A percentile compares a stretch with the other conserved stretches of the same genome.
Conservation (phyloP, 2,888 invertebrate species). For the Cryptocheilus praepositus region DNA sequence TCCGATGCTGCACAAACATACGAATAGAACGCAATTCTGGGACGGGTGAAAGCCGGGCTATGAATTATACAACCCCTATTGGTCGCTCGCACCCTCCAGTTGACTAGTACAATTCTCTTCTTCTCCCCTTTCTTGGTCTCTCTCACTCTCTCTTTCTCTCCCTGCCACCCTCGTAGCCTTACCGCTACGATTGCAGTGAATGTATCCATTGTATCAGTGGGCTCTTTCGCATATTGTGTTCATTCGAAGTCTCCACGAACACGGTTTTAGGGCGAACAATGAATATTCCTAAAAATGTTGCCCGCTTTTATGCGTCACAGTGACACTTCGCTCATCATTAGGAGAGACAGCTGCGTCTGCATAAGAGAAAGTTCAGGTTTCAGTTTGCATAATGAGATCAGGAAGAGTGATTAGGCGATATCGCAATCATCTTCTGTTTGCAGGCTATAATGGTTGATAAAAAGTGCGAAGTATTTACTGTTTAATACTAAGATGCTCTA, state of each 20-base stretch:
- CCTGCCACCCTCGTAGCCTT: neutral
- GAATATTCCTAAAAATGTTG: no score
- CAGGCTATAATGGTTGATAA: no score
- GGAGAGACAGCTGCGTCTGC: constrained; percentile 21
- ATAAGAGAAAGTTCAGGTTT: no score
- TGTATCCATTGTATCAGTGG: constrained; percentile 44
- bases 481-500: no score
- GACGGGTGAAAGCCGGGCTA: constrained; percentile 64
- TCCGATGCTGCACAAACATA: constrained; percentile 60
- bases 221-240: constrained; percentile 44
- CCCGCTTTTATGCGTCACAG: neutral
- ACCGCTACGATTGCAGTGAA: constrained; percentile 37
- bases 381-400: no score
- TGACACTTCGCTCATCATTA: neutral
- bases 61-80: constrained; percentile 68
- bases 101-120: constrained; percentile 51
- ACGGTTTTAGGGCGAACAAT: no score
- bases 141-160: constrained; percentile 21
- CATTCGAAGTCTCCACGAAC: neutral
- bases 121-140: constrained; percentile 14
- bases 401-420: no score
- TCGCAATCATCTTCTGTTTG: no score
- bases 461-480: no score
- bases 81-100: constrained; percentile 57
- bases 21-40: constrained; percentile 63